Percentiles rank a stretch among this genome's conserved stretches.
Evolutionary conservation across 1,140 invertebrate genomes (phyloP).

Genomic region (Drosophila tropicalis): DNA sequence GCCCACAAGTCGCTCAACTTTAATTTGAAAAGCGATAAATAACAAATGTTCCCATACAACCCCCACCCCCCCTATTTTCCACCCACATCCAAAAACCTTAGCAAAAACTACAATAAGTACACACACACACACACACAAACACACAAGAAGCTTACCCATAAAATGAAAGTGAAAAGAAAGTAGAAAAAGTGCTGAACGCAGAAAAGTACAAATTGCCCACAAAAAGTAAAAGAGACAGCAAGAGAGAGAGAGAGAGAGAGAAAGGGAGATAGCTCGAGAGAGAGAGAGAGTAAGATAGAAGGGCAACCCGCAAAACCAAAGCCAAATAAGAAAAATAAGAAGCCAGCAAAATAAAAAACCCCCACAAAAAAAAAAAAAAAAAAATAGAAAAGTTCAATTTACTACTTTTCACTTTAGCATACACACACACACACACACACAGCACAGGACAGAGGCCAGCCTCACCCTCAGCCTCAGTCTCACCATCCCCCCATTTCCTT

Average conservation of each 20-base stretch:
- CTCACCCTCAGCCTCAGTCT: conserved; percentile 24
- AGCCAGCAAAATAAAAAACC: conserved; percentile 24
- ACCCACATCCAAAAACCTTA: conserved; percentile 14
- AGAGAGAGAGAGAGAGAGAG: conserved; percentile 52
- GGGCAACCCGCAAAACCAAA: conserved; percentile 21
- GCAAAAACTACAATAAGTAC: conserved; percentile 46
- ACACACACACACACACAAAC: conserved; percentile 21
- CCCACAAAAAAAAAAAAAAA: conserved; percentile 25
- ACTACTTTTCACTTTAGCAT: conserved; percentile 82
- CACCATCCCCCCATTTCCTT: background rate
- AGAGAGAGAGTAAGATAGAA: conserved; percentile 30
- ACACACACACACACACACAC: conserved; percentile 46
- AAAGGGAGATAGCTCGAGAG: conserved; percentile 41
- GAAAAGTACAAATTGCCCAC: conserved; percentile 81
- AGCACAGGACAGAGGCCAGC: conserved; percentile 19
- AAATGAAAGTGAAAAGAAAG: conserved; percentile 81
- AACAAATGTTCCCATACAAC: conserved; percentile 44
- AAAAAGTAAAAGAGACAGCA: conserved; percentile 41
- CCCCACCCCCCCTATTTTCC: background rate
- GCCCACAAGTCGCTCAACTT: conserved; percentile 59
- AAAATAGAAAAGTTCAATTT: conserved; percentile 73
- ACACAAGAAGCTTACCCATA: conserved; percentile 30
- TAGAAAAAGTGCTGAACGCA: conserved; percentile 79
- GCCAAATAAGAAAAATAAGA: conserved; percentile 28
- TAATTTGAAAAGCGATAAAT: conserved; percentile 80